Percentiles rank a stretch among this genome's conserved stretches.
These are phyloP conservation scores for Adelges cooleyi DNA, from an alignment of 1,140 invertebrate genomes.

Conservation along the genomic window DNA sequence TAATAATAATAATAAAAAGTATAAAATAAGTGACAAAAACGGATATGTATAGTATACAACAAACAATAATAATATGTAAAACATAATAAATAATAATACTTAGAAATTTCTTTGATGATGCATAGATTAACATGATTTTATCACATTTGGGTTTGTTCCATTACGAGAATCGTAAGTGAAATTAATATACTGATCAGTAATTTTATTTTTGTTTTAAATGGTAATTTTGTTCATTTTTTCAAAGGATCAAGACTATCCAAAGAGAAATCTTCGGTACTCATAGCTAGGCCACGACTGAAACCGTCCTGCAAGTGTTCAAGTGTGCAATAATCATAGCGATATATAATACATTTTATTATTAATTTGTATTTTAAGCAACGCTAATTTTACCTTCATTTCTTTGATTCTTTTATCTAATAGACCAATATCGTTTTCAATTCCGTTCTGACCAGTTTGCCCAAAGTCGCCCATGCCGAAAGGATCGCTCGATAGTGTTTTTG, in stretches of 20 bases:
- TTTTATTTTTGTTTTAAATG: neutral
- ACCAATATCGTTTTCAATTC: slow-evolving; percentile 57
- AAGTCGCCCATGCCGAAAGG: slow-evolving; percentile 75
- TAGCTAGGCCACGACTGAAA: slow-evolving; percentile 65
- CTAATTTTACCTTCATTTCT: slow-evolving; percentile 72
- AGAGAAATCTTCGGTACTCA: slow-evolving; percentile 74
- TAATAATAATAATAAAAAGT: slow-evolving; percentile 14
- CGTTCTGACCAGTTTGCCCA: slow-evolving; percentile 32
- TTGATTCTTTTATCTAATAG: slow-evolving; percentile 64
- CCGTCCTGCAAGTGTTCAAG: slow-evolving; percentile 61
- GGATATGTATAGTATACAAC: slow-evolving; percentile 2
- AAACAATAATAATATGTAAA: slow-evolving; percentile 15
- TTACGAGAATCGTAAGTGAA: neutral
- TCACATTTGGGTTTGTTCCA: slow-evolving; percentile 7
- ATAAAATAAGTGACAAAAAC: slow-evolving; percentile 1
- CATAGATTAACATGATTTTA: neutral
- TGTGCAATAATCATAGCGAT: slow-evolving; percentile 29
- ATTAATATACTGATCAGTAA: neutral
- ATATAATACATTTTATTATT: neutral
- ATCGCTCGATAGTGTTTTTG: slow-evolving; percentile 36
- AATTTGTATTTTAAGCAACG: neutral
- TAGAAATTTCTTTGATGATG: slow-evolving; percentile 6
- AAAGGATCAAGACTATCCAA: slow-evolving; percentile 72
- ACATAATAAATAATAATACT: slow-evolving; percentile 26
- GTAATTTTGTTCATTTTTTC: slow-evolving; percentile 38